These are phyloP conservation scores for Pollenia labialis DNA, from an alignment of 2,888 invertebrate species.

Conservation along the genomic window DNA sequence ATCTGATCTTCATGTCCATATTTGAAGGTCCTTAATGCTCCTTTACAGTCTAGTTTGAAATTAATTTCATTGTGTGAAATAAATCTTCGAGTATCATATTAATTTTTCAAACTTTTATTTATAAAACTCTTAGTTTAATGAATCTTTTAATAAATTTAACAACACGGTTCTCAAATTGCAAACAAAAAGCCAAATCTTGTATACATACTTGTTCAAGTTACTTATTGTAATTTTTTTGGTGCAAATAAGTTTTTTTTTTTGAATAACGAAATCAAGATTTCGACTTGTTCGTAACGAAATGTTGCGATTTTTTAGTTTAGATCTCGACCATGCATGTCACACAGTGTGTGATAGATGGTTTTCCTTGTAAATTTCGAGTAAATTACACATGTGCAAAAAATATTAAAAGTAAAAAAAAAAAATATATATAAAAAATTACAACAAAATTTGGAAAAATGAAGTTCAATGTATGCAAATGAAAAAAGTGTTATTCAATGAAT, in stretches of 20 bases:
- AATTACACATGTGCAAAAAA: slow-evolving; percentile 77
- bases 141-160: no score
- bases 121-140: no score
- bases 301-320: slow-evolving; percentile 30
- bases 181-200: neutral
- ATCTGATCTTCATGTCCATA: no score
- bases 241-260: neutral
- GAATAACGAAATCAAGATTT: slow-evolving; percentile 18
- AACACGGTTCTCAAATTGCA: no score
- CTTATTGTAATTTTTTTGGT: neutral
- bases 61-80: no score
- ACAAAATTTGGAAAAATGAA: slow-evolving; percentile 30
- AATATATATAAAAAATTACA: neutral
- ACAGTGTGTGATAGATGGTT: slow-evolving; percentile 77
- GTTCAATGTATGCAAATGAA: slow-evolving; percentile 60
- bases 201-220: neutral
- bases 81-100: no score
- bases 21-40: no score
- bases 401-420: neutral
- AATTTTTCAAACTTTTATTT: no score
- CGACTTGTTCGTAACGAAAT: slow-evolving; percentile 40
- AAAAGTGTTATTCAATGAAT: slow-evolving; percentile 13
- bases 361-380: slow-evolving; percentile 81
- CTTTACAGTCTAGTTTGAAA: no score
- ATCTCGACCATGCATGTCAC: slow-evolving; percentile 50